phyloP scores from a whole-genome alignment of 1,140 invertebrate species.

The Rhopalosiphum maidis region DNA sequence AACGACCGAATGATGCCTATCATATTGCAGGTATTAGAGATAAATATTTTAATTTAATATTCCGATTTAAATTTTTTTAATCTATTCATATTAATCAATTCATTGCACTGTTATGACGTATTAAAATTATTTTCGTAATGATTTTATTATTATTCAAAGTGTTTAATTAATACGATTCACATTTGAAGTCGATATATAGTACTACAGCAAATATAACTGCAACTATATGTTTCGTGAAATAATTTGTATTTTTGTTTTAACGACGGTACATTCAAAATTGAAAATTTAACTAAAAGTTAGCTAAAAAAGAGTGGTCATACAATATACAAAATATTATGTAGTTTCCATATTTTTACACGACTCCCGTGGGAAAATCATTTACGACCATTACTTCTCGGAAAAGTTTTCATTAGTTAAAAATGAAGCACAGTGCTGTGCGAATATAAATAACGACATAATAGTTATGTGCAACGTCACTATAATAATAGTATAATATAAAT shows the following conservation, averaged over 20 bases:
- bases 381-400: background rate
- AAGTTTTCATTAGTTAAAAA: constrained; percentile 52
- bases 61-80: no score
- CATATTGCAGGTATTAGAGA: no score
- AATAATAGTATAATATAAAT: constrained; percentile 26
- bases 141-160: background rate
- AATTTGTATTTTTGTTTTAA: background rate
- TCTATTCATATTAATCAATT: no score
- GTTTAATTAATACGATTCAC: background rate
- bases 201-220: background rate
- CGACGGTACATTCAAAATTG: background rate
- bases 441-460: constrained; percentile 19
- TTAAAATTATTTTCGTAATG: background rate
- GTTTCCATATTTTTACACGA: background rate
- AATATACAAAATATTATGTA: background rate
- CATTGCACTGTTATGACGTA: no score
- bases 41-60: no score
- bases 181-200: background rate
- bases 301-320: background rate
- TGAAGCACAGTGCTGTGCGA: background rate
- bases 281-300: background rate
- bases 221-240: background rate
- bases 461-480: background rate
- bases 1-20: no score
- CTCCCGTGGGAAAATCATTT: constrained; percentile 28